Percentiles rank a stretch among this genome's conserved stretches.
Evolutionary conservation across 2,113 vertebrate genomes (phyloP).

Genomic region (Alosa alosa): DNA sequence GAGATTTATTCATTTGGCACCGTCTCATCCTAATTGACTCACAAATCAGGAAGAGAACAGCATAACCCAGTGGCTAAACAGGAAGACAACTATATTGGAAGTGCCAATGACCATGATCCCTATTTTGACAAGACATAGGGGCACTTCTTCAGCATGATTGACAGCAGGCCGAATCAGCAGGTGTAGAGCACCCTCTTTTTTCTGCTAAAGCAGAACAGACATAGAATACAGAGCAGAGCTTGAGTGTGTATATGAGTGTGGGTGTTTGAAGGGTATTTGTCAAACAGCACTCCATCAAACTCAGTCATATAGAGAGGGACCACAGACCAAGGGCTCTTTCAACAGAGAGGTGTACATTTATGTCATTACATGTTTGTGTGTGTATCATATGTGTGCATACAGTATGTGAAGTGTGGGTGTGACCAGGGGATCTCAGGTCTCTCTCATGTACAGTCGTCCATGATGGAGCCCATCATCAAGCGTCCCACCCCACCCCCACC

Average conservation of each 20-base stretch:
- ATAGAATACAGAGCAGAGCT: background rate
- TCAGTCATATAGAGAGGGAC: background rate
- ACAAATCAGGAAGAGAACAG: background rate
- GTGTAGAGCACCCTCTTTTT: background rate
- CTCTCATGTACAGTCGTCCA: background rate
- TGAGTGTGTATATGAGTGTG: background rate
- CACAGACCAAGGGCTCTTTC: background rate
- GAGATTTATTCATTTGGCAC: slow-evolving; percentile 8
- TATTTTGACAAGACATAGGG: background rate
- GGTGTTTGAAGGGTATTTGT: background rate
- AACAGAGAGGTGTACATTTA: background rate
- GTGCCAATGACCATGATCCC: background rate
- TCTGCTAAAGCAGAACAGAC: background rate
- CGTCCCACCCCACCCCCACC: background rate
- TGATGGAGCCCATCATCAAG: background rate
- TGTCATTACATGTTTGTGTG: background rate
- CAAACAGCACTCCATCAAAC: background rate
- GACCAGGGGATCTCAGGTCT: background rate
- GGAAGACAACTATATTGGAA: background rate
- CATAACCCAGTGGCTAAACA: background rate
- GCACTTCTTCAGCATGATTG: background rate
- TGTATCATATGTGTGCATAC: background rate
- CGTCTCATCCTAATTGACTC: background rate
- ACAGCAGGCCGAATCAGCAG: background rate
- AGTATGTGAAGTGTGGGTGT: background rate